Base-by-base conservation (phyloP, 2,797 vertebrate species). In the Potorous gilbertii region DNA sequence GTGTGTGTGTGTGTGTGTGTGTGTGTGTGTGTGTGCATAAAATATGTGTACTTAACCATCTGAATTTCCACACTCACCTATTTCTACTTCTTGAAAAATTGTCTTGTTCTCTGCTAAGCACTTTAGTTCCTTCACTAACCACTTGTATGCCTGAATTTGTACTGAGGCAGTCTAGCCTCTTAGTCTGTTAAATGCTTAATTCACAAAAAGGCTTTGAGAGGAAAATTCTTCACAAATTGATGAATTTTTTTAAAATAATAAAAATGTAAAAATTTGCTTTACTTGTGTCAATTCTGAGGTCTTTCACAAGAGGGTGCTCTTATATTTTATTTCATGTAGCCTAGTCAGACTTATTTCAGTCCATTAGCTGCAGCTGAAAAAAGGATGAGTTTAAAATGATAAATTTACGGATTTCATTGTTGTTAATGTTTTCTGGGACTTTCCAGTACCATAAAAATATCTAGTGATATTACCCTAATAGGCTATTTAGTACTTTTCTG, bases 221-320 rank as follows among this genome's bases (percentile, higher is more conserved):
- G 74, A 81, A 81, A 46, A 46, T 3, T 46, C 9, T 46, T 46
- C 40, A 46, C 8, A 27, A 24, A 81, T 46, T 81, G 40, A 93
- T 74, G 34, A 92, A 93, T 92, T 95, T 92, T 93, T 40, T 92
- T 27, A 91, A 94, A 62, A n/a, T n/a, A n/a, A n/a, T 6, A 81
- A 90, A 95, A 13, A 21, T 14, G 92, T 91, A 66, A 93, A 91
- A 90, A 1, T 46, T 6, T 92, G 55, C 27, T 94, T 29, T 66
- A 89, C 59, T 93, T 5, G 5, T 94, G 27, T 94, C 62, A 8
- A 89, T 94, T 92, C 8, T 87, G n/a, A 90, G 21, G 90, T 9
- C 16, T 21, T 96, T 97, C 97, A 56, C 95, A 56, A 96, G 97
- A 97, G 96, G 97, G 96, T 95, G 97, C 8, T 91, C 94, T 94